Base-by-base conservation (phyloP, 1,140 invertebrate species). In the Drosophila subobscura region DNA sequence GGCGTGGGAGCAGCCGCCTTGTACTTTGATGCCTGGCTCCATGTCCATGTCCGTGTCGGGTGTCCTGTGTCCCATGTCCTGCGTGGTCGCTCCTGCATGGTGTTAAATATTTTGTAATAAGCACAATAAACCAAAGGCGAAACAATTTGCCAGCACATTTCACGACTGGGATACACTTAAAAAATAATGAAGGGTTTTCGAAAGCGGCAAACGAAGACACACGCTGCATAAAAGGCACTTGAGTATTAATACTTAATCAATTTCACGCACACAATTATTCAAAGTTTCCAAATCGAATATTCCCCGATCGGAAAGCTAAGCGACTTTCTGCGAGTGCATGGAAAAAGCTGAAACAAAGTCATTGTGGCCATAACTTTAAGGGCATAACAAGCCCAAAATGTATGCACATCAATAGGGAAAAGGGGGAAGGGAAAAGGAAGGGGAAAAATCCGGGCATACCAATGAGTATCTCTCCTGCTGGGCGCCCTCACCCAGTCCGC, bases 51-150 rank as follows among this genome's bases (percentile, higher is more conserved):
- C 12, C 4, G 25, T 20, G 16, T 20, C 16, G 16, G 16, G 16
- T 20, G 16, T 20, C 16, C 16, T 20, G 16, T 20, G 16, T 20
- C 16, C 16, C 23, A 6, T 41, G 3, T 12, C 41, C 3, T 25
- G 14, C 41, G 3, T 12, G 14, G 41, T 57, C 29, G 10, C 41
- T 47, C 7, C 25, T 29, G 55, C 12, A 37, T 23, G 40, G 60
- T 72, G 68, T 74, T 74, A 76, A 77, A 77, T 76, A 77, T 77
- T 75, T 75, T 77, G 72, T 77, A 77, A 77, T 77, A 77, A 77
- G 72, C 64, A 60, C 64, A 68, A 56, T 77, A 77, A 77, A 77
- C 73, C 73, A 70, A 76, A 76, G 57, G 52, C 71, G 37, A 56
- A 76, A 70, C 73, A 61, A 53, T 16, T 44, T 27, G 27, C 40